Conservation (phyloP, 1,140 invertebrate species). For the Penaeus japonicus region DNA sequence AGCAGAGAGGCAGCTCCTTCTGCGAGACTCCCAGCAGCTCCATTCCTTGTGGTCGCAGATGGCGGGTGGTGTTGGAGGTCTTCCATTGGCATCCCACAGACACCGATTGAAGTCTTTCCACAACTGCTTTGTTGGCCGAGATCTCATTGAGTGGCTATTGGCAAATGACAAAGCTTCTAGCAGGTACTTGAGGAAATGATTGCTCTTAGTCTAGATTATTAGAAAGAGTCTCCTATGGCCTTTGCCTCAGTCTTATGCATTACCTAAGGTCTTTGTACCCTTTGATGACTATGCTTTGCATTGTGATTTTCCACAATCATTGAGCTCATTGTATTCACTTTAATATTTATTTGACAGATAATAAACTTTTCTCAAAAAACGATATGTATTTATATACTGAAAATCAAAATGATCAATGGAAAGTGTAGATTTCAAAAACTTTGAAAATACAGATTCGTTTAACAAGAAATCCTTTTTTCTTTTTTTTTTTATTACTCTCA, state of each 20-base stretch:
- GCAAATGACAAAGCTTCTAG: conserved; percentile 74
- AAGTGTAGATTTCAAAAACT: neutral
- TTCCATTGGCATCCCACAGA: conserved; percentile 73
- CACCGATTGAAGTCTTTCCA: conserved; percentile 74
- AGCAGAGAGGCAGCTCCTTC: conserved; percentile 71
- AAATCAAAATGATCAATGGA: neutral
- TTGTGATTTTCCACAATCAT: no score
- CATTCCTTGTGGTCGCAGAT: conserved; percentile 79
- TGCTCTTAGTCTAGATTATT: no score
- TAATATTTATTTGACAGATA: no score
- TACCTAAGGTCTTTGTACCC: no score
- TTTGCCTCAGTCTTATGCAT: no score
- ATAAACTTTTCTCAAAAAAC: no score
- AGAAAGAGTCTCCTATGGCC: no score
- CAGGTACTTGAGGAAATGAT: conserved; percentile 60
- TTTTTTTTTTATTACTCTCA: conserved; percentile 60
- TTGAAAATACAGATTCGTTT: no score
- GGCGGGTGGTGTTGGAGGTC: conserved; percentile 70
- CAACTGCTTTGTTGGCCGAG: conserved; percentile 75
- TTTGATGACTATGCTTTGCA: no score
- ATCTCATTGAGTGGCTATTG: conserved; percentile 81
- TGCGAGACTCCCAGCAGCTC: conserved; percentile 77
- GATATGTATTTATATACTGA: neutral
- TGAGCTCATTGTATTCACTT: no score
- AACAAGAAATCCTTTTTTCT: no score